A percentile compares a stretch with the other conserved stretches of the same genome.
Conservation (phyloP, 2,797 vertebrate genomes). For the Platalea minor region DNA sequence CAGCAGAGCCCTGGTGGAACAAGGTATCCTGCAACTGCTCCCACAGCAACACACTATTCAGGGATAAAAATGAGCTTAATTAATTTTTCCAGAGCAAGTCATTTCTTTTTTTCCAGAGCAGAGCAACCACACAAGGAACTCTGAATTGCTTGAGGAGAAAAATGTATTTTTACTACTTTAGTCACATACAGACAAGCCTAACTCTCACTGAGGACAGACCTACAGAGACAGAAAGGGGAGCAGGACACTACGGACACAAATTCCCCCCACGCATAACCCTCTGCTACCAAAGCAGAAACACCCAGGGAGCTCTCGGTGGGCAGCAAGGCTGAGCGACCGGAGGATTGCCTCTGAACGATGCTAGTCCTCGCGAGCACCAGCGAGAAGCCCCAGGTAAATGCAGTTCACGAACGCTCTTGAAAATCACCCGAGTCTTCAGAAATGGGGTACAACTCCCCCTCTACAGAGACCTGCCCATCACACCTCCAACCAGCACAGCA, state of each 20-base stretch:
- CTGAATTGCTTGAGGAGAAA: background rate
- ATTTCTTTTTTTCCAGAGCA: background rate
- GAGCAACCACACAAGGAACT: background rate
- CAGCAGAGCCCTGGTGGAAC: background rate
- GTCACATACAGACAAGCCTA: background rate
- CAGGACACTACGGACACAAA: background rate
- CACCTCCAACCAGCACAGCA: background rate
- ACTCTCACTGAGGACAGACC: background rate
- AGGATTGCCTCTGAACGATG: background rate
- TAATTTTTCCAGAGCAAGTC: background rate
- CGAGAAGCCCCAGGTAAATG: background rate
- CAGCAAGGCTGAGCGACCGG: rapidly evolving
- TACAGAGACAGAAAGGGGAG: background rate
- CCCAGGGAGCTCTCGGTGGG: background rate
- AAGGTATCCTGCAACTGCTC: background rate
- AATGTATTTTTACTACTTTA: background rate
- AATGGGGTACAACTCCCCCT: background rate
- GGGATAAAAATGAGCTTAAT: background rate
- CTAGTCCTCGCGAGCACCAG: rapidly evolving
- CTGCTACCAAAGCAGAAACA: background rate
- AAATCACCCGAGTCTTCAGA: background rate
- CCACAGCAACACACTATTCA: background rate
- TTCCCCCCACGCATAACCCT: rapidly evolving
- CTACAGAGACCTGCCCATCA: background rate
- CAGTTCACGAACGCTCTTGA: background rate